These are phyloP conservation scores for Erannis defoliaria DNA, from an alignment of 2,888 invertebrate genomes.

Conservation along the genomic window DNA sequence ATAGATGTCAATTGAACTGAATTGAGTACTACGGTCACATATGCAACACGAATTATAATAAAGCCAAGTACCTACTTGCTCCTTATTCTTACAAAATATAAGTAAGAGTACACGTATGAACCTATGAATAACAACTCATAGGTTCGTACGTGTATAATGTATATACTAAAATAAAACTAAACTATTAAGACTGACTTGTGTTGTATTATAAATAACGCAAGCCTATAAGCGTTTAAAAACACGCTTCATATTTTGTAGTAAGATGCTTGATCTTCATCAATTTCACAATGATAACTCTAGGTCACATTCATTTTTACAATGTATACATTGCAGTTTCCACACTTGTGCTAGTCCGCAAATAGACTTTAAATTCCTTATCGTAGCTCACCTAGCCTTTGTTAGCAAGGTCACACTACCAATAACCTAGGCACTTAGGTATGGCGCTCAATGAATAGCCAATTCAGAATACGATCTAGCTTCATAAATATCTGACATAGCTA, in stretches of 20 bases:
- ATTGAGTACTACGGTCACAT: background rate
- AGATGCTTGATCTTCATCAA: too few species aligned
- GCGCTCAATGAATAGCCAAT: conserved; percentile 44
- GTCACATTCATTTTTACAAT: conserved; percentile 8
- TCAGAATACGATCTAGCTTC: background rate
- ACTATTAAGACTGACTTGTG: too few species aligned
- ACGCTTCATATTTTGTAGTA: too few species aligned
- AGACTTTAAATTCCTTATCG: conserved; percentile 32
- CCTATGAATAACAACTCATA: too few species aligned
- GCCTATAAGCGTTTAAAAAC: too few species aligned
- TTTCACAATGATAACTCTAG: conserved; percentile 1
- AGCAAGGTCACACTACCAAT: conserved; percentile 52
- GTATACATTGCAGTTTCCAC: conserved; percentile 19
- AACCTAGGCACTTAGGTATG: conserved; percentile 21
- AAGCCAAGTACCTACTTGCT: too few species aligned
- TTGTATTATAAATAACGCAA: too few species aligned
- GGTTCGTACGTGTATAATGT: too few species aligned
- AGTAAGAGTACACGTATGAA: too few species aligned
- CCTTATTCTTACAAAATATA: too few species aligned
- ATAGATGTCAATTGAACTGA: conserved; percentile 2
- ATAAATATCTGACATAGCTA: background rate
- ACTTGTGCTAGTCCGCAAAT: conserved; percentile 12
- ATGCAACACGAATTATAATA: too few species aligned
- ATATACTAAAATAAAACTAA: too few species aligned
- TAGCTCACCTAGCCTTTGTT: conserved; percentile 24